Evolutionary conservation across 2,888 invertebrate genomes (phyloP).

Genomic region (Clunio marinus): DNA sequence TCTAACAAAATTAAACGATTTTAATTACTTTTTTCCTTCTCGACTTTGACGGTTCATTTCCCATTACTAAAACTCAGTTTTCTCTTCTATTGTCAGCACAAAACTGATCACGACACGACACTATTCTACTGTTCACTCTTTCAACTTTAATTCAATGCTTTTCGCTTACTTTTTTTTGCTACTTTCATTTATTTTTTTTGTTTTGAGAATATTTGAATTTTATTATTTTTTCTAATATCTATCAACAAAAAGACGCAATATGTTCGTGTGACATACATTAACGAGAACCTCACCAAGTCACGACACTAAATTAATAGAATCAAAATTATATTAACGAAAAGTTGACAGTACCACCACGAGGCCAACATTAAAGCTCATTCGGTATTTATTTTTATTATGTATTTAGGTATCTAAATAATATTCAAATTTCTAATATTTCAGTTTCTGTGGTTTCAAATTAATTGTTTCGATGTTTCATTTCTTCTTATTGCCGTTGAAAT

Average conservation of each 20-base stretch:
- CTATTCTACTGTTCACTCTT: not conserved
- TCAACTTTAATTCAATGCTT: not conserved
- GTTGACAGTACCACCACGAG: too few species aligned
- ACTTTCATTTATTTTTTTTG: not conserved
- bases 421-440: too few species aligned
- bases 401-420: too few species aligned
- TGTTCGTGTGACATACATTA: not conserved
- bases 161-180: not conserved
- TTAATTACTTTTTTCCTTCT: slow-evolving; percentile 23
- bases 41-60: not conserved
- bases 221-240: not conserved
- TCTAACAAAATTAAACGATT: not conserved
- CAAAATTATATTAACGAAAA: too few species aligned
- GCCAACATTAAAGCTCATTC: too few species aligned
- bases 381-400: too few species aligned
- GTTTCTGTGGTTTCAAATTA: too few species aligned
- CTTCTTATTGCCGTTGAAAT: too few species aligned
- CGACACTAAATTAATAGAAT: not conserved
- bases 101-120: not conserved
- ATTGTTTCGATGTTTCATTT: too few species aligned
- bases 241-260: not conserved
- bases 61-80: slow-evolving; percentile 11
- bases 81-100: not conserved
- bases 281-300: not conserved
- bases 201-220: not conserved